Evolutionary conservation across 2,888 invertebrate genomes (phyloP).

Genomic region (Eupithecia insigniata): DNA sequence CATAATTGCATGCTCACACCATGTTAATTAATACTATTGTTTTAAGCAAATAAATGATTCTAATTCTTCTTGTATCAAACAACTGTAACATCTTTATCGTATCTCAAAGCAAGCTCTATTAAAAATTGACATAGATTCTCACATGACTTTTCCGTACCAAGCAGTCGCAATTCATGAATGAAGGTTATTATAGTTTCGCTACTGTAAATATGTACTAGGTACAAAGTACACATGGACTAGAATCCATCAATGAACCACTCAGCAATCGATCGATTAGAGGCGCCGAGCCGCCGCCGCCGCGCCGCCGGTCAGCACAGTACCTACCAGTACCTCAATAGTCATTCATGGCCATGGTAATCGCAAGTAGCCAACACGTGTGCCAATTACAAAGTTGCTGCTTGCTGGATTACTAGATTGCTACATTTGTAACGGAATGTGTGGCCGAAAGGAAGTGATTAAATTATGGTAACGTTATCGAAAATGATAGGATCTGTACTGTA

Average conservation of each 20-base stretch:
- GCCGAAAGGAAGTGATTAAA: not conserved
- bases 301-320: slow-evolving; percentile 22
- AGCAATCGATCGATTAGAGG: slow-evolving; percentile 27
- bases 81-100: not conserved
- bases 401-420: not conserved
- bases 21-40: no score
- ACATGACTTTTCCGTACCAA: not conserved
- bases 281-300: slow-evolving; percentile 37
- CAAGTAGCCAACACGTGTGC: slow-evolving; percentile 16
- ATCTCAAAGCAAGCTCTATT: not conserved
- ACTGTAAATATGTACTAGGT: slow-evolving; percentile 18
- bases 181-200: slow-evolving; percentile 19
- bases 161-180: slow-evolving; percentile 24
- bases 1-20: no score
- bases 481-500: not conserved
- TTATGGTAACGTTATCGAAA: not conserved
- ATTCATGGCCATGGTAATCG: slow-evolving; percentile 31
- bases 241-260: slow-evolving; percentile 30
- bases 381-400: slow-evolving; percentile 10
- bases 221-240: slow-evolving; percentile 4
- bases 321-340: slow-evolving; percentile 26
- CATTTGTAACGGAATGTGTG: not conserved
- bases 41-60: no score
- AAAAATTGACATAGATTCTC: not conserved
- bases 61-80: not conserved